A percentile compares a stretch with the other conserved stretches of the same genome.
These are phyloP conservation scores for Rynchops niger DNA, from an alignment of 2,113 vertebrate genomes.

Conservation along the genomic window DNA sequence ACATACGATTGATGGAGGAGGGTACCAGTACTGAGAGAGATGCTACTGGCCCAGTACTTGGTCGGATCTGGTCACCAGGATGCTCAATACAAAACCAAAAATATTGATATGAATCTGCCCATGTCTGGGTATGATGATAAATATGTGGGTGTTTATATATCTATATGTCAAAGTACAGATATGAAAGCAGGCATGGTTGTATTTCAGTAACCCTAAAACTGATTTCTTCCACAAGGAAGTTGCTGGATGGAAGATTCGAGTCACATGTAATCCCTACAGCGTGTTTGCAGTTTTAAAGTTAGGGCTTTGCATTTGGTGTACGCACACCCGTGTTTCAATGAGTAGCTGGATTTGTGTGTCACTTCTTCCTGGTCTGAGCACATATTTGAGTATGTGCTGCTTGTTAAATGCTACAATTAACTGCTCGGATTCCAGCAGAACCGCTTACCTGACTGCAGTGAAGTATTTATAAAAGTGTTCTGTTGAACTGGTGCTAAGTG, in stretches of 20 bases:
- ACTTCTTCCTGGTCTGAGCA: neutral
- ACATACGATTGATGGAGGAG: neutral
- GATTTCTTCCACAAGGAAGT: neutral
- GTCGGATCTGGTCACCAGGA: neutral
- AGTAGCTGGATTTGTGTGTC: neutral
- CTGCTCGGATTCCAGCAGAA: neutral
- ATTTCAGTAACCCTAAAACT: neutral
- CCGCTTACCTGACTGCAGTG: neutral
- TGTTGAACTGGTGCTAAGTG: neutral
- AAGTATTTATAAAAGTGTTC: neutral
- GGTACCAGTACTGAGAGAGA: neutral
- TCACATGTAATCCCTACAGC: neutral
- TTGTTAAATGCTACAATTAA: neutral
- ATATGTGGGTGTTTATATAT: neutral
- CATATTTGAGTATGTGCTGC: neutral
- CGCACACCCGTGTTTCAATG: accelerated
- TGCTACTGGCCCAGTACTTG: neutral
- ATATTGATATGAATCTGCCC: neutral
- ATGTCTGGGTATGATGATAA: neutral
- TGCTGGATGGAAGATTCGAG: neutral
- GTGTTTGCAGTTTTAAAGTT: neutral
- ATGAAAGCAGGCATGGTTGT: neutral
- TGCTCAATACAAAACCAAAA: neutral
- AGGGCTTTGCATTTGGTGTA: neutral
- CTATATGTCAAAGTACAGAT: neutral